phyloP scores from a whole-genome alignment of 2,113 vertebrate species.

The Nothoprocta perdicaria region DNA sequence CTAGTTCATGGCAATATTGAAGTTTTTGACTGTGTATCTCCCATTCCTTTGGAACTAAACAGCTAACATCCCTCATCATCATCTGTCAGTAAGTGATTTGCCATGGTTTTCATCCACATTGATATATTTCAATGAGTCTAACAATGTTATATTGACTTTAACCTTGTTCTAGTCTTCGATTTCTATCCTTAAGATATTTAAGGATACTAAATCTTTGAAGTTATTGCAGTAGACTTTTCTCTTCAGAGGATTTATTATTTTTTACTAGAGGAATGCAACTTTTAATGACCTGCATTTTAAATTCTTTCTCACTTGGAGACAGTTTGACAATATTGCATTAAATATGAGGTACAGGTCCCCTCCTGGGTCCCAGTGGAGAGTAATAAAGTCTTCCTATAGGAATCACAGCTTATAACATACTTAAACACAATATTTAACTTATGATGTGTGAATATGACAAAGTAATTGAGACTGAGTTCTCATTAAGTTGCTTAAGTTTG shows the following conservation, averaged over 20 bases:
- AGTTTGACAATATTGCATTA: constrained; percentile 15
- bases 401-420: neutral
- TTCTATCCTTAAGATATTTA: constrained; percentile 25
- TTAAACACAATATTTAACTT: neutral
- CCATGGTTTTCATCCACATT: neutral
- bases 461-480: neutral
- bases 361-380: neutral
- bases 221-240: constrained; percentile 11
- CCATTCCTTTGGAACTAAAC: constrained; percentile 1
- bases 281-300: constrained; percentile 40
- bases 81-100: constrained; percentile 9
- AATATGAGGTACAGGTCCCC: constrained; percentile 29
- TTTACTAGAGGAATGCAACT: constrained; percentile 9
- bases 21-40: neutral
- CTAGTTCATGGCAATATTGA: neutral
- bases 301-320: constrained; percentile 44
- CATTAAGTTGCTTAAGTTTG: neutral
- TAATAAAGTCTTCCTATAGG: neutral
- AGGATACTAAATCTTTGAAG: constrained; percentile 37
- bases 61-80: neutral
- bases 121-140: constrained; percentile 42
- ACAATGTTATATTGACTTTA: constrained; percentile 58
- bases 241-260: constrained; percentile 51
- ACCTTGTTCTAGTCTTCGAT: constrained; percentile 34
- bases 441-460: neutral